Evolutionary conservation across 1,140 invertebrate species (phyloP).

Genomic region (Euura saliciscinereae): DNA sequence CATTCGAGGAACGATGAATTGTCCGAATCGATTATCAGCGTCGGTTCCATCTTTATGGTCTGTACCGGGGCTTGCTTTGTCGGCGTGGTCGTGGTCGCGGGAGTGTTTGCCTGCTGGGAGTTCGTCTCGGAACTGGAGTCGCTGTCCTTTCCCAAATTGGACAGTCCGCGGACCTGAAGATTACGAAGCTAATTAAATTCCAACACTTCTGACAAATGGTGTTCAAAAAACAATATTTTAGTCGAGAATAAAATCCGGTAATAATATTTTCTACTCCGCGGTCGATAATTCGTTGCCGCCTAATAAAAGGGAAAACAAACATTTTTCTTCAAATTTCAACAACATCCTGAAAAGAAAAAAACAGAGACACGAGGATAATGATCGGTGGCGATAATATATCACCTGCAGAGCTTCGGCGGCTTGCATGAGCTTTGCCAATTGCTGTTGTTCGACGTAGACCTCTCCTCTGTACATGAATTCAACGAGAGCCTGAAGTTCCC

Average conservation of each 20-base stretch:
- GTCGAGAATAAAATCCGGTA: no score
- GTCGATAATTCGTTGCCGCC: no score
- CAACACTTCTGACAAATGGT: no score
- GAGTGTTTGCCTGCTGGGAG: conserved; percentile 30
- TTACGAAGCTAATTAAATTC: no score
- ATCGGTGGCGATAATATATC: conserved; percentile 45
- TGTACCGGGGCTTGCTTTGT: conserved; percentile 23
- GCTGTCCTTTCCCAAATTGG: conserved; percentile 48
- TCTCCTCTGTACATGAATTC: conserved; percentile 90
- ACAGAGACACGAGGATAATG: no score
- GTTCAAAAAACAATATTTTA: no score
- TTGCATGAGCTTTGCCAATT: conserved; percentile 76
- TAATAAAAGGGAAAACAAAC: no score
- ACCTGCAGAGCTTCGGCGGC: conserved; percentile 85
- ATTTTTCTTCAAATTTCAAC: no score
- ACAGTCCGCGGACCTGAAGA: conserved; percentile 43
- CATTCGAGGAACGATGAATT: conserved; percentile 42
- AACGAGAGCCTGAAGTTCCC: conserved; percentile 82
- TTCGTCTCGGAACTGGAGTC: conserved; percentile 22
- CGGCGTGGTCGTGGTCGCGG: conserved; percentile 31
- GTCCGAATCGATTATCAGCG: conserved; percentile 38
- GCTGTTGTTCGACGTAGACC: conserved; percentile 83
- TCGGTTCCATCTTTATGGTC: conserved; percentile 42
- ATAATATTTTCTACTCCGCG: no score
- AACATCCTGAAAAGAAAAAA: no score